phyloP scores from a whole-genome alignment of 1,140 invertebrate genomes.

The Carposina sasakii region DNA sequence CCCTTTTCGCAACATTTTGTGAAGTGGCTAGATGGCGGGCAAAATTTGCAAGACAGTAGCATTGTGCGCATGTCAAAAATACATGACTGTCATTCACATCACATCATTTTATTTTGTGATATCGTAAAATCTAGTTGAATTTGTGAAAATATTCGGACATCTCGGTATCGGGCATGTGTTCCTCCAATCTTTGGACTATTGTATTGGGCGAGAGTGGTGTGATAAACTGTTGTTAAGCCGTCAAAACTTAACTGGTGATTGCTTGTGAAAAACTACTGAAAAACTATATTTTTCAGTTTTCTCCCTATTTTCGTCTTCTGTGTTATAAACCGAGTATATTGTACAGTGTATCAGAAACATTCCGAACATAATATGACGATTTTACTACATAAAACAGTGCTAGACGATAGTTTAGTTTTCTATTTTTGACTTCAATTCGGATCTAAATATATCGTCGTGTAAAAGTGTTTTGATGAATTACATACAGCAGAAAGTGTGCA shows the following conservation, averaged over 20 bases:
- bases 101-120: constrained; percentile 63
- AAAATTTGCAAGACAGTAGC: constrained; percentile 19
- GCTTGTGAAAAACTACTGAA: constrained; percentile 13
- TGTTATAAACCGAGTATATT: constrained; percentile 14
- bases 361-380: constrained; percentile 41
- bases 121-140: constrained; percentile 53
- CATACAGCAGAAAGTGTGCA: constrained; percentile 32
- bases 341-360: constrained; percentile 23
- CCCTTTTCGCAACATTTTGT: neutral
- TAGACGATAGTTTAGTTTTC: constrained; percentile 45
- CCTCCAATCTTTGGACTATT: constrained; percentile 33
- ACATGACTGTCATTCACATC: constrained; percentile 64
- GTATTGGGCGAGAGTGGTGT: constrained; percentile 11
- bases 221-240: neutral
- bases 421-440: constrained; percentile 53
- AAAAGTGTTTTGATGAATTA: constrained; percentile 41
- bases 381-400: constrained; percentile 25
- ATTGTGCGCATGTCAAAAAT: constrained; percentile 63
- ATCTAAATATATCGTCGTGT: constrained; percentile 41
- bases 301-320: constrained; percentile 30
- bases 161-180: constrained; percentile 41
- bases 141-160: constrained; percentile 47
- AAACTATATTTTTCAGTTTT: constrained; percentile 33
- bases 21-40: neutral
- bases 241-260: constrained; percentile 9